These are phyloP conservation scores for Chroicocephalus ridibundus DNA, from an alignment of 2,113 vertebrate species.

Conservation along the genomic window DNA sequence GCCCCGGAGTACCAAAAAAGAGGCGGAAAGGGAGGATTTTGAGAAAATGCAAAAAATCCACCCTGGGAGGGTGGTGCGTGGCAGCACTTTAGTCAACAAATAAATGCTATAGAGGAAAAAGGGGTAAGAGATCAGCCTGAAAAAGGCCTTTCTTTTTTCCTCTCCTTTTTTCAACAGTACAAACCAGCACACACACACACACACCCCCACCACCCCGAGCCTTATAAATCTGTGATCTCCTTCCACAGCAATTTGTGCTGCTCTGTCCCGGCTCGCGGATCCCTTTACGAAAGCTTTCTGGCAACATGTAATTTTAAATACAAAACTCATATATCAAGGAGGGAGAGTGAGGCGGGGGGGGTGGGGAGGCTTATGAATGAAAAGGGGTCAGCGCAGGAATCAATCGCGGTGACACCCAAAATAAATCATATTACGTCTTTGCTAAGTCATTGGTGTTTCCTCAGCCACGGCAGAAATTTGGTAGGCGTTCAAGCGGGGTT, in stretches of 20 bases:
- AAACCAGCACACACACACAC: not conserved
- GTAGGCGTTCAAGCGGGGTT: not conserved
- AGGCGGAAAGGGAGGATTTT: not conserved
- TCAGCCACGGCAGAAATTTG: slow-evolving; percentile 17
- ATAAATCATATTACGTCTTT: slow-evolving; percentile 61
- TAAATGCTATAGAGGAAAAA: not conserved
- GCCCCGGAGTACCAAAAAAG: not conserved
- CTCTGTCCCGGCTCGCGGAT: not conserved
- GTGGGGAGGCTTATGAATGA: slow-evolving; percentile 15
- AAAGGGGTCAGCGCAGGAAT: slow-evolving; percentile 46
- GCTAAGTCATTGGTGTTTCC: slow-evolving; percentile 44
- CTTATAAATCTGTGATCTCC: not conserved
- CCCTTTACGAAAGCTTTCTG: not conserved
- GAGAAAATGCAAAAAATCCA: not conserved
- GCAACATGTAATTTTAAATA: not conserved
- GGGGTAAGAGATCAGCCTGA: not conserved
- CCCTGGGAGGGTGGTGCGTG: not conserved
- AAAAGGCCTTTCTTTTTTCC: not conserved
- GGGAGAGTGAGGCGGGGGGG: not conserved
- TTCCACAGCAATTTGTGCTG: not conserved
- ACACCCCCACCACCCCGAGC: too few species aligned
- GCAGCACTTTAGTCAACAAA: not conserved
- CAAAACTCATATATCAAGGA: slow-evolving; percentile 31
- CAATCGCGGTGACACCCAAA: slow-evolving; percentile 39
- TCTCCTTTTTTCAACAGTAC: not conserved